A percentile compares a stretch with the other conserved stretches of the same genome.
Evolutionary conservation across 2,888 invertebrate genomes (phyloP).

Genomic region (Napeogenes inachia): DNA sequence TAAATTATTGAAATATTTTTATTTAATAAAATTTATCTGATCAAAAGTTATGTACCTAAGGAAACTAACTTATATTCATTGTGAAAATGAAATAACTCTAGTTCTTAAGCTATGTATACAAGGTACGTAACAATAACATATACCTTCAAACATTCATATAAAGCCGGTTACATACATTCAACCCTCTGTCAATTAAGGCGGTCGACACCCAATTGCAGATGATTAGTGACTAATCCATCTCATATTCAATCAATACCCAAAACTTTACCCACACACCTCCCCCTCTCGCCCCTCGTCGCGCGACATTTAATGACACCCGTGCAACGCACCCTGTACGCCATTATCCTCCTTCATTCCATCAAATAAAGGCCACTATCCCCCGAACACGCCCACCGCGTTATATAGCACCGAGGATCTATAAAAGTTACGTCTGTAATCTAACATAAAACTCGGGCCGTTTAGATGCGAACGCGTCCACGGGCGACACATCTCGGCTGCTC

Average conservation of each 20-base stretch:
- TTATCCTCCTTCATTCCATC: conserved; percentile 55
- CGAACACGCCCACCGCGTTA: conserved; percentile 72
- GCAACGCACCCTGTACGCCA: conserved; percentile 58
- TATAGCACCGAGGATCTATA: conserved; percentile 79
- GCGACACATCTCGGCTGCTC: conserved; percentile 76
- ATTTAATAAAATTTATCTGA: conserved; percentile 3
- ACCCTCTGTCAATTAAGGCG: conserved; percentile 47
- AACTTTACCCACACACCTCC: conserved; percentile 76
- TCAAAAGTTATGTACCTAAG: background rate
- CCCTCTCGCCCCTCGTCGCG: conserved; percentile 70
- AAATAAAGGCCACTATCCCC: conserved; percentile 62
- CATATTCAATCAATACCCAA: conserved; percentile 79
- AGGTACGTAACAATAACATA: background rate
- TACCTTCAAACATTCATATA: background rate
- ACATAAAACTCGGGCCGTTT: conserved; percentile 79
- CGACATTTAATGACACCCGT: conserved; percentile 79
- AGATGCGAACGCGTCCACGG: conserved; percentile 78
- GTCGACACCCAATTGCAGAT: conserved; percentile 70
- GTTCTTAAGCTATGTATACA: no score
- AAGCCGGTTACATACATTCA: background rate
- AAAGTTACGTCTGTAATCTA: conserved; percentile 79
- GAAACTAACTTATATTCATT: no score
- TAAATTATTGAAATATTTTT: conserved; percentile 2
- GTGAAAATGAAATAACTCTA: no score
- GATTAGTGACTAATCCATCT: conserved; percentile 75